Evolutionary conservation across 2,797 vertebrate genomes (phyloP), one percentile per base, ranked within the genome.

Genomic region (Anguilla obscura): DNA sequence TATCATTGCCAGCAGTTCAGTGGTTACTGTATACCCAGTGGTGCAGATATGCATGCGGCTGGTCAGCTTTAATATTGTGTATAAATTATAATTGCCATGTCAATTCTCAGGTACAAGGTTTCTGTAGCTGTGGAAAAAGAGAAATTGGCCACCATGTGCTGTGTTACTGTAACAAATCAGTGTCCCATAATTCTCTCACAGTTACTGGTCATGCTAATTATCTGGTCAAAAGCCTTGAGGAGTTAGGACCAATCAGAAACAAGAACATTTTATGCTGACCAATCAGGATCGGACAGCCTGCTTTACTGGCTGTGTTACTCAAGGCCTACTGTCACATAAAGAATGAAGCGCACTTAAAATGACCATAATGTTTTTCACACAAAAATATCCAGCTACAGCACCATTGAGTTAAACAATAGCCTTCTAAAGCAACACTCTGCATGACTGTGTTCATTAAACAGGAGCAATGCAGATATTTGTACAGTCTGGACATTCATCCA

Each of bases 211-310:
- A 50, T 45, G 27, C 54, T 21, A 9, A 50, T 85, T 40, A 6
- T 33, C 16, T 52, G 40, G 2, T 82, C 48, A 71, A 76, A 33
- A 56, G 87, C 84, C 84, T 52, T 45, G 5, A 14, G 69, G n/a
- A 36, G 36, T 63, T 36, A 30, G 9, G 82, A 88, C 27, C 87
- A 88, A 45, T 76, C n/a, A 84, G 63, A 30, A 50, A 30, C 36
- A 27, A 85, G 54, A 33, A 48, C 52, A 50, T 33, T 74, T 50
- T n/a, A 52, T 79, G 40, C 80, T 82, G 52, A 45, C 54, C 48
- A 74, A 30, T 27, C 18, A 48, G 40, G 30, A 71, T 84, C 30
- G 52, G 33, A 45, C n/a, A 48, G 45, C 36, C 56, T 33, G 33
- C 82, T 3, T 84, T 71, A 66, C 45, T 89, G 50, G 18, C 40